phyloP scores from a whole-genome alignment of 2,888 invertebrate species.

The Brenthis daphne region DNA sequence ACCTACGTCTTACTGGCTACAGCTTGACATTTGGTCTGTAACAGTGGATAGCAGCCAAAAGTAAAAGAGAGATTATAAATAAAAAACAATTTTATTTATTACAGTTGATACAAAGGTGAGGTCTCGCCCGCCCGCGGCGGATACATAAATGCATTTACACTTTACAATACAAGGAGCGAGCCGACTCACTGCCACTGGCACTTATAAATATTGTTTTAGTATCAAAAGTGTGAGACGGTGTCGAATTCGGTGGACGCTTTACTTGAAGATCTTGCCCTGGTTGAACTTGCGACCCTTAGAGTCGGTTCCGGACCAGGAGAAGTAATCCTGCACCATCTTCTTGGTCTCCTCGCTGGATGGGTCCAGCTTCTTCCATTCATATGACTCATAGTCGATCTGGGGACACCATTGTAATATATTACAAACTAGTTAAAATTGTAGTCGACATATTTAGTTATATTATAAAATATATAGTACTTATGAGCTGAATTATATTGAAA shows the following conservation, averaged over 20 bases:
- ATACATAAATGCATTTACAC: slow-evolving; percentile 57
- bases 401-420: neutral
- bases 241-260: slow-evolving; percentile 34
- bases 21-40: too few species aligned
- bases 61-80: slow-evolving; percentile 50
- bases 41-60: neutral
- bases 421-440: too few species aligned
- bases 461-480: too few species aligned
- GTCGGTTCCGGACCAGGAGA: slow-evolving; percentile 94
- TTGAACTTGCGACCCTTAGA: slow-evolving; percentile 95
- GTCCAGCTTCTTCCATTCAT: slow-evolving; percentile 97
- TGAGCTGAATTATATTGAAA: too few species aligned
- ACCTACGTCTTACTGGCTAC: too few species aligned
- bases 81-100: slow-evolving; percentile 66
- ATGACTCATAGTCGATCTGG: slow-evolving; percentile 95
- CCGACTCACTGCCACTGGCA: slow-evolving; percentile 8
- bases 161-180: slow-evolving; percentile 43
- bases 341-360: slow-evolving; percentile 90
- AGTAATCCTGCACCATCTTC: slow-evolving; percentile 92
- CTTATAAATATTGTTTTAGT: slow-evolving; percentile 18
- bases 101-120: slow-evolving; percentile 50
- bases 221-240: slow-evolving; percentile 20
- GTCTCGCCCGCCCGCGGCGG: slow-evolving; percentile 16
- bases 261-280: slow-evolving; percentile 99
- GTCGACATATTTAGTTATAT: too few species aligned